These are phyloP conservation scores for Anabacerthia variegaticeps DNA, from an alignment of 2,797 vertebrate genomes.

Conservation along the genomic window DNA sequence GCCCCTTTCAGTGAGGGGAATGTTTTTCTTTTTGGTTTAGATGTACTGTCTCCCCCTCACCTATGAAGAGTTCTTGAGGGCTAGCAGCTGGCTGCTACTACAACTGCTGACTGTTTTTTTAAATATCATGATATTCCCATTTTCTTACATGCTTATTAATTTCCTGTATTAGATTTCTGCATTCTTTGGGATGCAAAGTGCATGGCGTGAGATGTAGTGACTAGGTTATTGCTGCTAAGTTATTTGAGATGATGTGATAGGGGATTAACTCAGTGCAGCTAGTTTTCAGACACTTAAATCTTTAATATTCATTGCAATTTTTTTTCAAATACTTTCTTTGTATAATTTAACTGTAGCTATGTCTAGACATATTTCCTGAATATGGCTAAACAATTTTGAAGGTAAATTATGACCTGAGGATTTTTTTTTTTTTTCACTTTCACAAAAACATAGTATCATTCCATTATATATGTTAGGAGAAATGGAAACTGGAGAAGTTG, in stretches of 20 bases:
- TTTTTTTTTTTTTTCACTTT: constrained; percentile 9
- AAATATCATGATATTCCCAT: neutral
- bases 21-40: neutral
- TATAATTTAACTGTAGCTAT: constrained; percentile 56
- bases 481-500: constrained; percentile 36
- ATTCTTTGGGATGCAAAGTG: neutral
- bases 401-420: constrained; percentile 35
- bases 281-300: constrained; percentile 18
- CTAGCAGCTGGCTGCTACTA: neutral
- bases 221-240: neutral
- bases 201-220: neutral
- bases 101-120: fast-evolving
- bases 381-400: constrained; percentile 64
- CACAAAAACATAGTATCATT: constrained; percentile 43
- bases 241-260: neutral
- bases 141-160: neutral
- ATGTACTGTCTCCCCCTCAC: neutral
- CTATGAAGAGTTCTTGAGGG: neutral
- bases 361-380: constrained; percentile 69
- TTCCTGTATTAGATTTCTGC: neutral
- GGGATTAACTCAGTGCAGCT: neutral
- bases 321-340: constrained; percentile 41
- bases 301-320: constrained; percentile 27
- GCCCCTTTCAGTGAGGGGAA: neutral
- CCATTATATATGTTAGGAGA: constrained; percentile 19